Evolutionary conservation across 2,113 vertebrate genomes (phyloP).

Genomic region (Oryzias celebensis): DNA sequence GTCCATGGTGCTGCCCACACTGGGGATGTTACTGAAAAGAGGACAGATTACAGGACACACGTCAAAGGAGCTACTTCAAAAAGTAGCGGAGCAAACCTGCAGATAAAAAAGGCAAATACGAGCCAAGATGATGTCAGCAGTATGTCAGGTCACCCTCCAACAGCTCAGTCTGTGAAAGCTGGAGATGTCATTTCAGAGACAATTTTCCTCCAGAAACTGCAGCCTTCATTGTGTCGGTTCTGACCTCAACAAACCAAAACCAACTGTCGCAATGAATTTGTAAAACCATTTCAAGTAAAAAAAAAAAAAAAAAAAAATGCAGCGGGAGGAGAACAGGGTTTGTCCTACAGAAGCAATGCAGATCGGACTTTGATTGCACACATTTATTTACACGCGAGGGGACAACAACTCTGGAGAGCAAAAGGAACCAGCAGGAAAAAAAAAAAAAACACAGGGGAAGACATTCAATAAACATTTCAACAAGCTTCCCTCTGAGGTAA

Average conservation of each 20-base stretch:
- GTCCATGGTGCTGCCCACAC: constrained; percentile 90
- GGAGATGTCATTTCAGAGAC: no score
- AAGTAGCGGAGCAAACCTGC: not conserved
- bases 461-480: constrained; percentile 59
- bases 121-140: no score
- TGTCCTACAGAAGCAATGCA: constrained; percentile 27
- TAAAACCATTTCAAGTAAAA: constrained; percentile 24
- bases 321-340: constrained; percentile 21
- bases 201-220: constrained; percentile 1
- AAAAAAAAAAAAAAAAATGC: constrained; percentile 1
- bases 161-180: no score
- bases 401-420: constrained; percentile 15
- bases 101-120: no score
- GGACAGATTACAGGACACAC: constrained; percentile 3
- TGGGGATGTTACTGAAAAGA: constrained; percentile 73
- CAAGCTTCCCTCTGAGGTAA: constrained; percentile 51
- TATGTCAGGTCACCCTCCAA: no score
- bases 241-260: constrained; percentile 19
- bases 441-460: constrained; percentile 27
- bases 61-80: not conserved
- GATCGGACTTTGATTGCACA: not conserved
- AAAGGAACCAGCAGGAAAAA: not conserved
- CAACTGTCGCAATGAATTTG: constrained; percentile 15
- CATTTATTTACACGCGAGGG: not conserved
- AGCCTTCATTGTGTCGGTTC: constrained; percentile 5